phyloP scores from a whole-genome alignment of 2,113 vertebrate species.

The Jaculus jaculus region DNA sequence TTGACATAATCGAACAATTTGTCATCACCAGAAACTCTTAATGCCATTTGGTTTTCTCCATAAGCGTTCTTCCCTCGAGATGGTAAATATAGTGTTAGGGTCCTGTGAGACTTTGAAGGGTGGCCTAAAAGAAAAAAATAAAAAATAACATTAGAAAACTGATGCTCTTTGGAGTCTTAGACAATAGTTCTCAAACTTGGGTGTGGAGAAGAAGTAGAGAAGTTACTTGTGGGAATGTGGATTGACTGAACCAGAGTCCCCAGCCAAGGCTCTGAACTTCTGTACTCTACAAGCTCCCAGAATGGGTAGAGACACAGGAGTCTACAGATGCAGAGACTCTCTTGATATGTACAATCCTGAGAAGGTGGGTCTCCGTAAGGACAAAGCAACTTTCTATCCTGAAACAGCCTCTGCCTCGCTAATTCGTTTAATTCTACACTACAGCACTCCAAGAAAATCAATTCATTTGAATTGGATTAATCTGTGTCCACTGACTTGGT shows the following conservation, averaged over 20 bases:
- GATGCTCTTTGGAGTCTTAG: too few species aligned
- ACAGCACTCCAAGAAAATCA: background rate
- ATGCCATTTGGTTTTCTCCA: background rate
- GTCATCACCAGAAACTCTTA: background rate
- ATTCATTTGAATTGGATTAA: conserved; percentile 18
- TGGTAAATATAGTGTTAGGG: too few species aligned
- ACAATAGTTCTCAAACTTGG: background rate
- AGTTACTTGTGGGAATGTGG: background rate
- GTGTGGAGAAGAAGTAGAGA: background rate
- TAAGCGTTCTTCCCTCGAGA: background rate
- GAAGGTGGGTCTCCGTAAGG: background rate
- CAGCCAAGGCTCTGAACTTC: background rate
- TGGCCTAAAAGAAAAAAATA: too few species aligned
- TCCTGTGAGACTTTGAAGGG: too few species aligned
- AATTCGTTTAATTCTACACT: conserved; percentile 13
- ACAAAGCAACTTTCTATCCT: background rate
- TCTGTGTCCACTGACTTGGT: conserved; percentile 1
- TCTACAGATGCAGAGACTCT: background rate
- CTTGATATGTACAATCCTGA: background rate
- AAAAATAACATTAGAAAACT: too few species aligned
- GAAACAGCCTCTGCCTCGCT: background rate
- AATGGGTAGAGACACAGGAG: background rate
- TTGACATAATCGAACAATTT: background rate
- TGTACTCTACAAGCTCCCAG: background rate
- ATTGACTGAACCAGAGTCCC: conserved; percentile 9